Percentiles rank a stretch among this genome's conserved stretches.
Conservation (phyloP, 2,888 invertebrate genomes). For the Venusia cambrica region DNA sequence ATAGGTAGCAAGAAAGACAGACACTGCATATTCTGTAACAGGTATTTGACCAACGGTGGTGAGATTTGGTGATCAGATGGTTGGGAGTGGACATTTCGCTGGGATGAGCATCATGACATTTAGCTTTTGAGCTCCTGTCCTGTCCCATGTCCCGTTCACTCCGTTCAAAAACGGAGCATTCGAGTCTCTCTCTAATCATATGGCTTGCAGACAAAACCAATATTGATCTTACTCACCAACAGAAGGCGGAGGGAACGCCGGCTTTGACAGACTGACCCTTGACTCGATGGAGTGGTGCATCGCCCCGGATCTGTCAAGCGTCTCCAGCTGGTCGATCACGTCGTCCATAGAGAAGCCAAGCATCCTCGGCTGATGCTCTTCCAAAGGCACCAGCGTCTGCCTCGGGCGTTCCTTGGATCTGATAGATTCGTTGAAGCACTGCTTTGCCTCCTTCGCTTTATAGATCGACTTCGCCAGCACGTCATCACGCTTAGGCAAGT, state of each 20-base stretch:
- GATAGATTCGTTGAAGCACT: slow-evolving; percentile 62
- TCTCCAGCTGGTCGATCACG: slow-evolving; percentile 44
- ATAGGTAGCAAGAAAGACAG: too few relatives aligned
- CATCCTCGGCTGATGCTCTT: slow-evolving; percentile 44
- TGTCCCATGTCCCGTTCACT: too few relatives aligned
- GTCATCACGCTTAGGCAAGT: slow-evolving; percentile 22
- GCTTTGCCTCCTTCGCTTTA: slow-evolving; percentile 61
- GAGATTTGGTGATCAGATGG: too few relatives aligned
- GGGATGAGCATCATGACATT: too few relatives aligned
- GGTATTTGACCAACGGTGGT: too few relatives aligned
- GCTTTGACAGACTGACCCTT: slow-evolving; percentile 44
- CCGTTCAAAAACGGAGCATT: too few relatives aligned
- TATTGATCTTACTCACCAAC: slow-evolving; percentile 40
- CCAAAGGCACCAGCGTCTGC: slow-evolving; percentile 42
- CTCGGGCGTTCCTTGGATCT: slow-evolving; percentile 49
- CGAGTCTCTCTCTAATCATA: too few relatives aligned
- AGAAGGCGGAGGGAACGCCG: slow-evolving; percentile 56
- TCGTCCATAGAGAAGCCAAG: slow-evolving; percentile 44
- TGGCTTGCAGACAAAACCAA: too few relatives aligned
- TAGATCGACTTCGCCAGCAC: slow-evolving; percentile 13
- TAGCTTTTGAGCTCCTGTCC: too few relatives aligned
- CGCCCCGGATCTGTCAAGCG: slow-evolving; percentile 61
- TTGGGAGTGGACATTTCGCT: too few relatives aligned
- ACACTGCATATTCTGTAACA: too few relatives aligned
- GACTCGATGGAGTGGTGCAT: slow-evolving; percentile 58